A percentile compares a stretch with the other conserved stretches of the same genome.
These are phyloP conservation scores for Himalopsyche phryganea DNA, from an alignment of 1,140 invertebrate species.

Conservation along the genomic window DNA sequence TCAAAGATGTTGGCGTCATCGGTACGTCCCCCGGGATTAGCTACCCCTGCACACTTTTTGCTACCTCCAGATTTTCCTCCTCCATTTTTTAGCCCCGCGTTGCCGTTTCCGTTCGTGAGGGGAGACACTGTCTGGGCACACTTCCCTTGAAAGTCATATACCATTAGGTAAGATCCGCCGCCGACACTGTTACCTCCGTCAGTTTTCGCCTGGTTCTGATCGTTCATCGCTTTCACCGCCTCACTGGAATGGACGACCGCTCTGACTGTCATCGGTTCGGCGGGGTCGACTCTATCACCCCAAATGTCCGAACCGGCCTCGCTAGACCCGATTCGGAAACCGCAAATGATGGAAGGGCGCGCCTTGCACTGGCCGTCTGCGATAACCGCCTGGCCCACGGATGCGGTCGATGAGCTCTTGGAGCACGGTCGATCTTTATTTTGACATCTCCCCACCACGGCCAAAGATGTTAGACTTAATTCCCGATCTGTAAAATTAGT, in stretches of 20 bases:
- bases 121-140: conserved; percentile 43
- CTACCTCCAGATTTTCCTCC: conserved; percentile 49
- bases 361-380: conserved; percentile 17
- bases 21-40: conserved; percentile 32
- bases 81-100: conserved; percentile 44
- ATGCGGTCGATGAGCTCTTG: conserved; percentile 6
- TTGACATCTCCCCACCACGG: conserved; percentile 28
- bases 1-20: conserved; percentile 49
- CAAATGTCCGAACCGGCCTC: conserved; percentile 41
- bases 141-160: conserved; percentile 48
- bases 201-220: conserved; percentile 50
- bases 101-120: conserved; percentile 34
- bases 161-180: conserved; percentile 48
- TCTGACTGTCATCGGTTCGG: conserved; percentile 39
- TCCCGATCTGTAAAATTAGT: conserved; percentile 18
- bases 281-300: conserved; percentile 35
- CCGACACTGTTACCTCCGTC: conserved; percentile 37
- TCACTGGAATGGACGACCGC: conserved; percentile 46
- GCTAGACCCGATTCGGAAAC: conserved; percentile 12
- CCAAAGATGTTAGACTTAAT: conserved; percentile 20
- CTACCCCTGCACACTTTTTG: conserved; percentile 46
- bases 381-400: neutral
- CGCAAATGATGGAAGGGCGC: conserved; percentile 28
- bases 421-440: conserved; percentile 29
- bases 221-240: conserved; percentile 50